Base-by-base conservation (phyloP, 1,140 invertebrate genomes). In the Caenorhabditis remanei region DNA sequence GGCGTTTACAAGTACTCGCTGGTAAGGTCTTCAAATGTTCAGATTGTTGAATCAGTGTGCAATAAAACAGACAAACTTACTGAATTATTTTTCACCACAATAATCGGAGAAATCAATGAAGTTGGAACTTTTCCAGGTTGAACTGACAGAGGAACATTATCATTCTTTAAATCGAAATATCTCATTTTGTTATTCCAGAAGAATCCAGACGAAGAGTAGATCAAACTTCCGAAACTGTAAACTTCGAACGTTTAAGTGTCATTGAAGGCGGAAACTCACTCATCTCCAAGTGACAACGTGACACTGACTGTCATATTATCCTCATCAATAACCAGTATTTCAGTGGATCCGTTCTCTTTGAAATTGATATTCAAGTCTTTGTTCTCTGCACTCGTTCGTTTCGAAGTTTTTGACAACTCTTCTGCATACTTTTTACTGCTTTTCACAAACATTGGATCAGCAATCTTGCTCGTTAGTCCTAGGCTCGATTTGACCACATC, bases 271-370 rank as follows among this genome's bases (percentile, higher is more conserved):
- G 1, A n/a, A 79, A 50, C 71, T 79, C n/a, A 79, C 71, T 79
- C 71, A 79, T 79, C 71, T 13, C 71, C 71, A n/a, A 79, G 46
- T 11, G 71, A 79, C 21, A 79, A 79, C 9, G 46, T 50, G 0
- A 79, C 71, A 50, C 71, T 79, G n/a, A 79, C 71, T 53, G 71
- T 79, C 71, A 79, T 79, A 79, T 79, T 79, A 41, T 79, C 53
- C n/a, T 79, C 71, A 79, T 79, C 71, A n/a, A 79, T 79, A 1
- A 79, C 71, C 11, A 50, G 53, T 13, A 79, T 11, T 50, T 79
- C 46, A 3, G 71, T 79, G 5, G 71, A 50, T 11, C 71, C 71
- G 24, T 79, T n/a, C 40, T 79, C 71, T n/a, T 79, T 79, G 71
- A 79, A 79, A 50, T 79, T 43, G 1, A 79, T 46, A 79, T 2